Percentiles rank a stretch among this genome's conserved stretches.
These are phyloP conservation scores for Orthosia incerta DNA, from an alignment of 2,888 invertebrate species.

Conservation along the genomic window DNA sequence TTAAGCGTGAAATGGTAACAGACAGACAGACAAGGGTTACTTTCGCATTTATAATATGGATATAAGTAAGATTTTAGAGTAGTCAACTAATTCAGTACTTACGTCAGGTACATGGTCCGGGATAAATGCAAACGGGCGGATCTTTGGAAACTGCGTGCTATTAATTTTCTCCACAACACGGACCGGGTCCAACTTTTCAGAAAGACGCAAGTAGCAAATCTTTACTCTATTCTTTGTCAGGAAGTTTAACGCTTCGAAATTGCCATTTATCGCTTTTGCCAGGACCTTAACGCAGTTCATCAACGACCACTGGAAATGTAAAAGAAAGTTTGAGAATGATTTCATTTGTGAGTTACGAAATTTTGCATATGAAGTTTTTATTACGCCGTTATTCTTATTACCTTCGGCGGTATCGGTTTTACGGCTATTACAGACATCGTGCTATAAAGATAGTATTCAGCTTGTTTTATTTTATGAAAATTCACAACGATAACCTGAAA, in stretches of 20 bases:
- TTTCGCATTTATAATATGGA: no score
- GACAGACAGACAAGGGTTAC: no score
- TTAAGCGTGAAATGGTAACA: no score
- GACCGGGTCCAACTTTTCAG: constrained; percentile 73
- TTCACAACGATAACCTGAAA: constrained; percentile 24
- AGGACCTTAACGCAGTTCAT: constrained; percentile 60
- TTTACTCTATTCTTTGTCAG: constrained; percentile 37
- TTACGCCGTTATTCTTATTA: constrained; percentile 16
- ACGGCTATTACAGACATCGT: constrained; percentile 73
- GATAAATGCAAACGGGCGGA: constrained; percentile 68
- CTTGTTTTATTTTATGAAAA: background rate
- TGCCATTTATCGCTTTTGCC: constrained; percentile 67
- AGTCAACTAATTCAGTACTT: constrained; percentile 60
- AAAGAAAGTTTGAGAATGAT: background rate
- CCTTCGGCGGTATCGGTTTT: constrained; percentile 59
- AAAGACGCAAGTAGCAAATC: constrained; percentile 74
- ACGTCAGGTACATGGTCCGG: constrained; percentile 76
- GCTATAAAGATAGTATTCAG: background rate
- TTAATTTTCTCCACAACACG: constrained; percentile 70
- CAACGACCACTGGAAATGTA: constrained; percentile 70
- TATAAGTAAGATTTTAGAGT: background rate
- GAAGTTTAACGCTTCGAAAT: constrained; percentile 76
- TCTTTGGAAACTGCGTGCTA: constrained; percentile 29
- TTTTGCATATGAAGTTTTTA: background rate
- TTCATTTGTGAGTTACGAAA: background rate